Conservation (phyloP, 2,888 invertebrate genomes). For the Limnephilus lunatus region DNA sequence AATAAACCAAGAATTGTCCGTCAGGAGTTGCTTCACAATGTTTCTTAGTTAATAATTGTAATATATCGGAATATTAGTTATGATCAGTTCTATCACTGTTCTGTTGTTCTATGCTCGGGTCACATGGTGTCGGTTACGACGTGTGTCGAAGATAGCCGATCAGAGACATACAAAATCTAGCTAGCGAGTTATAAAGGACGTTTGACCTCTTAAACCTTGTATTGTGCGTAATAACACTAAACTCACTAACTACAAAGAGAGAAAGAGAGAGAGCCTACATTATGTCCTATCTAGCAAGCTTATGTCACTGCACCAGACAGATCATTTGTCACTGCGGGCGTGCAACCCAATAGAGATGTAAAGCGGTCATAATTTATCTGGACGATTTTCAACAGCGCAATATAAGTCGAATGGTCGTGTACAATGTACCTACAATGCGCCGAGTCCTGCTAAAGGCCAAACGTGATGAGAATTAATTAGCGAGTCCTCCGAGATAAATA, state of each 20-base stretch:
- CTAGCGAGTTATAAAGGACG: too few relatives aligned
- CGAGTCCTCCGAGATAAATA: background rate
- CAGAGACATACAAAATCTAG: too few relatives aligned
- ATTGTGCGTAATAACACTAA: too few relatives aligned
- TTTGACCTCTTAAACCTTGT: too few relatives aligned
- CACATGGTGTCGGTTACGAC: too few relatives aligned
- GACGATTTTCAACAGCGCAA: constrained; percentile 14
- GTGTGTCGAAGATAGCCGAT: too few relatives aligned
- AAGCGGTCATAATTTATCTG: constrained; percentile 28
- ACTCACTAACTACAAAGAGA: too few relatives aligned
- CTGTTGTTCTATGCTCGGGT: too few relatives aligned
- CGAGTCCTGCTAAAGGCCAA: constrained; percentile 3
- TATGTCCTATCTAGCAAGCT: background rate
- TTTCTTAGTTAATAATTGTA: too few relatives aligned
- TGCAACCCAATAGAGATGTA: constrained; percentile 19
- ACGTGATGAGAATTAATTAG: constrained; percentile 43
- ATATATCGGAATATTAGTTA: too few relatives aligned
- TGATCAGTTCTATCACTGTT: too few relatives aligned
- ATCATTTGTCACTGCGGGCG: constrained; percentile 12
- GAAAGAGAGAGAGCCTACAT: background rate
- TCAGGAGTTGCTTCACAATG: background rate
- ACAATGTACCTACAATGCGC: constrained; percentile 17
- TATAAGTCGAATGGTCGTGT: background rate
- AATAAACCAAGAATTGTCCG: background rate
- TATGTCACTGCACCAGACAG: background rate